A percentile compares a stretch with the other conserved stretches of the same genome.
Evolutionary conservation across 2,113 vertebrate species (phyloP).

Genomic region (Megaleporinus macrocephalus): DNA sequence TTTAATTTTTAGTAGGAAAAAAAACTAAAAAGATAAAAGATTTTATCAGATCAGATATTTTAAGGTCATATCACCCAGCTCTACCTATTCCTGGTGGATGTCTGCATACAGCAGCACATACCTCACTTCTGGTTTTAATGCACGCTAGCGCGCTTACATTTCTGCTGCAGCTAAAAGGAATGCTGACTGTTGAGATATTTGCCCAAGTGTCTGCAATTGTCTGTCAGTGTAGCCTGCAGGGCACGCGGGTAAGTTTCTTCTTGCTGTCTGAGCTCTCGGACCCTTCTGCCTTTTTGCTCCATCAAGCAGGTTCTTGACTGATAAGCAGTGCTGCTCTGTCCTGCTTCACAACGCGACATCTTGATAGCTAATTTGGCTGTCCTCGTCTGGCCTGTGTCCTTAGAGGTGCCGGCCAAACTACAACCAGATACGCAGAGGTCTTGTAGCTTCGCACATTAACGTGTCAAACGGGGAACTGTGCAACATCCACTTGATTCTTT

Average conservation of each 20-base stretch:
- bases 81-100: conserved; percentile 59
- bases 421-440: conserved; percentile 36
- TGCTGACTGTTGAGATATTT: conserved; percentile 40
- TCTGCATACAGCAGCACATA: conserved; percentile 27
- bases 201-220: conserved; percentile 41
- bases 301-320: conserved; percentile 39
- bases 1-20: too few relatives aligned
- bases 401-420: conserved; percentile 41
- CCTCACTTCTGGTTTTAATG: conserved; percentile 57
- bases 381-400: conserved; percentile 62
- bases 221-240: background rate
- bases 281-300: conserved; percentile 23
- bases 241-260: conserved; percentile 36
- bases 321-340: conserved; percentile 11
- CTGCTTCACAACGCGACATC: conserved; percentile 44
- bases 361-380: conserved; percentile 48
- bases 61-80: too few relatives aligned
- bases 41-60: too few relatives aligned
- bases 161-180: conserved; percentile 50
- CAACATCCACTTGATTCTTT: conserved; percentile 40
- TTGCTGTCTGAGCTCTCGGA: background rate
- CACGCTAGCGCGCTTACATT: conserved; percentile 56
- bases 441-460: conserved; percentile 16
- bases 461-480: conserved; percentile 27
- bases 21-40: too few relatives aligned